These are phyloP conservation scores for Carassius carassius DNA, from an alignment of 2,113 vertebrate species.

Conservation along the genomic window DNA sequence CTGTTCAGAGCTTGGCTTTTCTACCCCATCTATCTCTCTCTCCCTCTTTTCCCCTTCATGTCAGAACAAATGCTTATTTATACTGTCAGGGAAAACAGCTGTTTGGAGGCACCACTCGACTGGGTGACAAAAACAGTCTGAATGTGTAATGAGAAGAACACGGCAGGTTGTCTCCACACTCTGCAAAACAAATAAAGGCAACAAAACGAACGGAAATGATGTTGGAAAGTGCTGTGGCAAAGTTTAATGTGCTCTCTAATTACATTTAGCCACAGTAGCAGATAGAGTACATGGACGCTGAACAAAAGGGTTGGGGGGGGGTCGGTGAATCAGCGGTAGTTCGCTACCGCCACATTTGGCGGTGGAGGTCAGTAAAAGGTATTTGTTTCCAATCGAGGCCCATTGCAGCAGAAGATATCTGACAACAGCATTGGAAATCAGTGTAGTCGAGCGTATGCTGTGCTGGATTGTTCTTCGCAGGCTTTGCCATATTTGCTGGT, in stretches of 20 bases:
- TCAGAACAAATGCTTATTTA: conserved; percentile 67
- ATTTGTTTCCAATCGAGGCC: conserved; percentile 57
- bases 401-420: conserved; percentile 54
- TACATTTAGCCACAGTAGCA: conserved; percentile 51
- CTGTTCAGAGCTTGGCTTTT: conserved; percentile 53
- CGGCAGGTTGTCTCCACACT: conserved; percentile 60
- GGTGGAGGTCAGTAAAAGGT: conserved; percentile 36
- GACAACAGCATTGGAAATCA: conserved; percentile 20
- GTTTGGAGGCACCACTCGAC: conserved; percentile 65
- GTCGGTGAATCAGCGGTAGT: conserved; percentile 3
- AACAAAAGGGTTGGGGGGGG: conserved; percentile 4
- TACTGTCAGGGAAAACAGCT: conserved; percentile 73
- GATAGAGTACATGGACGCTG: conserved; percentile 4
- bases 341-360: not conserved
- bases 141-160: conserved; percentile 72
- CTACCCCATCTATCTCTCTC: conserved; percentile 57
- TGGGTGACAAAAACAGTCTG: conserved; percentile 65
- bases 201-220: conserved; percentile 63
- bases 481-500: conserved; percentile 35
- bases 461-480: conserved; percentile 11
- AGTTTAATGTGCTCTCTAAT: conserved; percentile 58
- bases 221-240: conserved; percentile 52
- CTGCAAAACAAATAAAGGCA: conserved; percentile 67
- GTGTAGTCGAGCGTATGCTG: conserved; percentile 43
- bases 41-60: conserved; percentile 47